These are phyloP conservation scores for Harpagifer antarcticus DNA, from an alignment of 2,797 vertebrate genomes.

Conservation along the genomic window DNA sequence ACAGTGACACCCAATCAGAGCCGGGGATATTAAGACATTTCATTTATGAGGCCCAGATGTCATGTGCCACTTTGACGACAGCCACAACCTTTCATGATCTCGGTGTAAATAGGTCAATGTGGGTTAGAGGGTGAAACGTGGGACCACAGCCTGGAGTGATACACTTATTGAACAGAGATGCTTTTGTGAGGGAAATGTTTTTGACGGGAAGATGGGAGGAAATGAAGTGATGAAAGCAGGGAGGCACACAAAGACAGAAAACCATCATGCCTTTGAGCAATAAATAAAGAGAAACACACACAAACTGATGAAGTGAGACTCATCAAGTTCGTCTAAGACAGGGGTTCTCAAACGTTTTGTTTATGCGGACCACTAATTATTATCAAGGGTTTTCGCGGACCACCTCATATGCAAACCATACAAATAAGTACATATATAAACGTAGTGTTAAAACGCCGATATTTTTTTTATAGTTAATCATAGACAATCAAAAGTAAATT, in stretches of 20 bases:
- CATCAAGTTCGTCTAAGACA: not conserved
- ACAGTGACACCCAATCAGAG: slow-evolving; percentile 47
- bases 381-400: no score
- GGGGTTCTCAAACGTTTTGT: no score
- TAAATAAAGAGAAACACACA: slow-evolving; percentile 34
- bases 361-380: no score
- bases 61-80: slow-evolving; percentile 41
- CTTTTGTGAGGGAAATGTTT: not conserved
- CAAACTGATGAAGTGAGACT: slow-evolving; percentile 13
- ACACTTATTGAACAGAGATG: not conserved
- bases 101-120: slow-evolving; percentile 34
- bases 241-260: slow-evolving; percentile 10
- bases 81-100: slow-evolving; percentile 23
- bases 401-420: no score
- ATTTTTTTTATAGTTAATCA: no score
- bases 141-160: not conserved
- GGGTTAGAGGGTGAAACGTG: slow-evolving; percentile 1
- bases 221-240: not conserved
- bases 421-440: no score
- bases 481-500: no score
- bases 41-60: slow-evolving; percentile 47
- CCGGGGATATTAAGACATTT: slow-evolving; percentile 42
- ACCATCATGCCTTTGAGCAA: slow-evolving; percentile 23
- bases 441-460: no score
- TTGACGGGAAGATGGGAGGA: not conserved